These are phyloP conservation scores for Sebastes kiyomatsui DNA, from an alignment of 2,797 vertebrate genomes.

Conservation along the genomic window DNA sequence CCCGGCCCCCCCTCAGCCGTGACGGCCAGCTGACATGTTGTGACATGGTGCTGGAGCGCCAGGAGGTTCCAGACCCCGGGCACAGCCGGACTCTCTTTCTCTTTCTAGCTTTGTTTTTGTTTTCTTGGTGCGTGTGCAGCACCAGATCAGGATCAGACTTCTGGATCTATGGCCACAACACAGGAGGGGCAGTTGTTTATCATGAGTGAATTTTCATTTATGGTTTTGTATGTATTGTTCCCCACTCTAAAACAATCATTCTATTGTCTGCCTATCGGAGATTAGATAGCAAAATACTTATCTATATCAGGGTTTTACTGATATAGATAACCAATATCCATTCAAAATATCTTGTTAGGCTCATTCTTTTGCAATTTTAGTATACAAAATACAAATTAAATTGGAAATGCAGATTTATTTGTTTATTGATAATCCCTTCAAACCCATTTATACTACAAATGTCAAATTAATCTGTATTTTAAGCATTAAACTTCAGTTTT, in stretches of 20 bases:
- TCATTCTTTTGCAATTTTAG: neutral
- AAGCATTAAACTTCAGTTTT: neutral
- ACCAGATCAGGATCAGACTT: slow-evolving; percentile 9
- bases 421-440: neutral
- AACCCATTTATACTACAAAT: neutral
- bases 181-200: neutral
- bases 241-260: neutral
- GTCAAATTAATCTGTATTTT: neutral
- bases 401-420: neutral
- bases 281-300: neutral
- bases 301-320: neutral
- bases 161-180: slow-evolving; percentile 8
- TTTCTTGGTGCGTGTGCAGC: neutral
- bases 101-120: slow-evolving; percentile 30
- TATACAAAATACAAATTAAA: neutral
- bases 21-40: slow-evolving; percentile 89
- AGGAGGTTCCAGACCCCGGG: slow-evolving; percentile 82
- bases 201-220: neutral
- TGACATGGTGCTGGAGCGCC: slow-evolving; percentile 83
- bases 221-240: neutral
- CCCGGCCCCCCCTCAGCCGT: slow-evolving; percentile 47
- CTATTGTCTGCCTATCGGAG: neutral
- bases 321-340: neutral
- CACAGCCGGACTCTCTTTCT: slow-evolving; percentile 19
- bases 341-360: neutral